These are phyloP conservation scores for Amphiprion percula DNA, from an alignment of 2,113 vertebrate genomes.

Conservation along the genomic window DNA sequence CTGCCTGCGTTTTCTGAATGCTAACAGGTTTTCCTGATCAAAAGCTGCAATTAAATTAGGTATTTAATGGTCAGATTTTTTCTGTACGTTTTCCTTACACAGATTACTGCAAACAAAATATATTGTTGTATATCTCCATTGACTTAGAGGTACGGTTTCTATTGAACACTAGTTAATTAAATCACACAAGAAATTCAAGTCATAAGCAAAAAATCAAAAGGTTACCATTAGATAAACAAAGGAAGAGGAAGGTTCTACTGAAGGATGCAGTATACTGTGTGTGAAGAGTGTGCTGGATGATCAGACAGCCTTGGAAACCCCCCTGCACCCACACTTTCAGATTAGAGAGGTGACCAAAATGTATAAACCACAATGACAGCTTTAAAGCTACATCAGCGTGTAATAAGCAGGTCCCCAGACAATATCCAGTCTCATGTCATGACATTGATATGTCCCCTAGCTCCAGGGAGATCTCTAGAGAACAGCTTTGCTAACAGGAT, in stretches of 20 bases:
- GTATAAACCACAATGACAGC: background rate
- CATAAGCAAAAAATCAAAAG: background rate
- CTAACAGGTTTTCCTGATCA: background rate
- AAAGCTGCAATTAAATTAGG: slow-evolving; percentile 11
- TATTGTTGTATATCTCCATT: too few relatives aligned
- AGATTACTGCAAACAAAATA: slow-evolving; percentile 9
- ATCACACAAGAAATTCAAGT: background rate
- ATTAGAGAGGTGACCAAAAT: background rate
- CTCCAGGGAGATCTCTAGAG: slow-evolving; percentile 23
- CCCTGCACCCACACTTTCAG: background rate
- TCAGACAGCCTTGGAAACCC: background rate
- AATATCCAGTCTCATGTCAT: slow-evolving; percentile 25
- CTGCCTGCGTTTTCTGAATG: background rate
- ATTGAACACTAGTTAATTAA: background rate
- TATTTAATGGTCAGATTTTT: background rate
- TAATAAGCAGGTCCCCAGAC: slow-evolving; percentile 8
- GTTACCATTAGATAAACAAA: background rate
- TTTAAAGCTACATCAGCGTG: background rate
- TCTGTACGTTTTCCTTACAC: background rate
- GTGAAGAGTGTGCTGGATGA: background rate
- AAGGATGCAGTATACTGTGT: background rate
- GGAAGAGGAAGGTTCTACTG: background rate
- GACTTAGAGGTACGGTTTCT: background rate
- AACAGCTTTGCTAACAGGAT: background rate
- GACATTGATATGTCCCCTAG: slow-evolving; percentile 32